These are phyloP conservation scores for Frieseomelitta varia DNA, from an alignment of 1,140 invertebrate genomes.

Conservation along the genomic window DNA sequence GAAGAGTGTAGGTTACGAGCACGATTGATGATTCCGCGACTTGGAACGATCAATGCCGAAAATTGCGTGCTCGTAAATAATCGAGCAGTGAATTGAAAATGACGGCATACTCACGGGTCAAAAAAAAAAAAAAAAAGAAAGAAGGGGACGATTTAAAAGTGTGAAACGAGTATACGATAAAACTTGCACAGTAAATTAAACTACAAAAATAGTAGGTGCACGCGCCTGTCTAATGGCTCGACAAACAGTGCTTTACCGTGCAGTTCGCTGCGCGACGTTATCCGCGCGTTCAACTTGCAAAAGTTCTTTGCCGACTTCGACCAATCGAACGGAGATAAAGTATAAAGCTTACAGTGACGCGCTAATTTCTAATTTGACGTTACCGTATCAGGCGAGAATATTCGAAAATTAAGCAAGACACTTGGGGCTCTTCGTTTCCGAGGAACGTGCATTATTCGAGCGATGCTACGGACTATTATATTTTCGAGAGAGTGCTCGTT, in stretches of 20 bases:
- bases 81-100: conserved; percentile 14
- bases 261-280: conserved; percentile 48
- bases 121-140: no score
- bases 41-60: conserved; percentile 46
- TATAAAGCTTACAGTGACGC: no score
- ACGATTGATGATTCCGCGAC: conserved; percentile 48
- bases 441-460: background rate
- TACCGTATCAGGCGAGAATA: background rate
- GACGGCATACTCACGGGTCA: background rate
- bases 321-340: no score
- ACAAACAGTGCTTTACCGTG: conserved; percentile 60
- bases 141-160: background rate
- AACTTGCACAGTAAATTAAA: conserved; percentile 66
- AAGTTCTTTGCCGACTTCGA: background rate
- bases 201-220: conserved; percentile 54
- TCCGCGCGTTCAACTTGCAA: conserved; percentile 3
- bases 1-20: background rate
- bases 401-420: background rate
- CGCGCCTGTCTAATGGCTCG: conserved; percentile 61
- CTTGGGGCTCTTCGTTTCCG: no score
- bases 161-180: conserved; percentile 33
- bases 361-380: background rate
- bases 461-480: conserved; percentile 9
- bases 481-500: background rate
- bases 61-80: conserved; percentile 45